Evolutionary conservation across 2,888 invertebrate species (phyloP).

Genomic region (Phanerotoma sp.): DNA sequence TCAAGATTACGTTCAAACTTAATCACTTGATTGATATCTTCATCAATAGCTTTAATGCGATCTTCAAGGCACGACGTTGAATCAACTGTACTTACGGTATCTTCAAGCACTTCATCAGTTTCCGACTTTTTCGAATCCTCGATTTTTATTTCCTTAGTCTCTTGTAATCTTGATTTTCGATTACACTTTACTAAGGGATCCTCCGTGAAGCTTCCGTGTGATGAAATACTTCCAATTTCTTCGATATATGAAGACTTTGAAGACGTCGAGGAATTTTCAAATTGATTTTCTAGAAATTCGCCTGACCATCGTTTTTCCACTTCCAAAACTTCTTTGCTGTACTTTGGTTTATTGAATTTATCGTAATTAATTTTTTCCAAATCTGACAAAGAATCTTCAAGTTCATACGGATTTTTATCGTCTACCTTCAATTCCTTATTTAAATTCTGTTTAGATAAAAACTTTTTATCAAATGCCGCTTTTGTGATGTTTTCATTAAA

Average conservation of each 20-base stretch:
- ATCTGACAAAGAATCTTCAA: slow-evolving; percentile 39
- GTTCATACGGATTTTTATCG: slow-evolving; percentile 37
- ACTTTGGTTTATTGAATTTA: slow-evolving; percentile 34
- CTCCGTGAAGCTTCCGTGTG: slow-evolving; percentile 40
- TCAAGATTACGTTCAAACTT: not conserved
- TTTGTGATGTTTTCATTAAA: slow-evolving; percentile 37
- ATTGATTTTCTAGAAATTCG: slow-evolving; percentile 43
- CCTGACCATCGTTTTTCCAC: slow-evolving; percentile 53
- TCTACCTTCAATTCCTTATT: slow-evolving; percentile 43
- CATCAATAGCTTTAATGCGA: slow-evolving; percentile 41
- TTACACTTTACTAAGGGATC: slow-evolving; percentile 18
- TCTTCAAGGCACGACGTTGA: slow-evolving; percentile 48
- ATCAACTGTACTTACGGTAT: slow-evolving; percentile 45
- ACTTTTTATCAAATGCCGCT: slow-evolving; percentile 42
- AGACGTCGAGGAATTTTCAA: slow-evolving; percentile 47
- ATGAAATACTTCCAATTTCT: slow-evolving; percentile 48
- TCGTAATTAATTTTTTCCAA: slow-evolving; percentile 24
- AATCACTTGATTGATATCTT: slow-evolving; percentile 32
- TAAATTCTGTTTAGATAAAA: slow-evolving; percentile 42
- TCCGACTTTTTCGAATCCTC: slow-evolving; percentile 17
- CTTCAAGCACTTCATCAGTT: slow-evolving; percentile 31
- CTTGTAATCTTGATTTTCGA: not conserved
- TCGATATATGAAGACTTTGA: slow-evolving; percentile 51
- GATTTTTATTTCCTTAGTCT: slow-evolving; percentile 3
- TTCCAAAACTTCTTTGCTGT: slow-evolving; percentile 47